Base-by-base conservation (phyloP, 2,888 invertebrate genomes). In the Eupithecia insigniata region DNA sequence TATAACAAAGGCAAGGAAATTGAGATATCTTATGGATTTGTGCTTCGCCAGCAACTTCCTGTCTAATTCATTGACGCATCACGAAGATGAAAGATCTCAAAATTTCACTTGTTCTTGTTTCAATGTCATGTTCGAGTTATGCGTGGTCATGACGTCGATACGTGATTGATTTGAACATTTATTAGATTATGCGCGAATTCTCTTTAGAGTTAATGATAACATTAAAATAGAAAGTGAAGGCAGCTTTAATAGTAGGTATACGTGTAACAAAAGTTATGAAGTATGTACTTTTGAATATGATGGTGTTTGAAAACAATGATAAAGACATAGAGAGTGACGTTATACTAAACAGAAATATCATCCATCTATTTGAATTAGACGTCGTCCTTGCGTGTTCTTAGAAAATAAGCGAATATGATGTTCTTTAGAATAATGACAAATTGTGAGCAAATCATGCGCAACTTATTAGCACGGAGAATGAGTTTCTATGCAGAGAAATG, bases 71-170 rank as follows among this genome's bases (percentile, higher is more conserved):
- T 88, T 85, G 89, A 88, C 88, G 86, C 85, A 77, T 80, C 81
- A 80, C 82, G 80, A 75, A 77, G 77, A 72, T 62, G 60, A n/a
- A 66, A 70, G 28, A 81, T 34, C 80, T 83, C 83, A 83, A 75
- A 70, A 85, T 88, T 88, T 88, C 88, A 87, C 88, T 87, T 86
- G 85, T 85, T 84, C 87, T 86, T 86, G 85, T 85, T 85, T 84
- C 87, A 87, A 87, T 87, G 88, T 88, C 86, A 85, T 82, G 78
- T 80, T 77, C 72, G 67, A 68, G 77, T 76, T 76, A 80, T 62
- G 74, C 73, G 65, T 65, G 75, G 78, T 79, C 79, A 76, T 74
- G 73, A 65, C 70, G 76, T 76, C 78, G 78, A 76, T 80, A 73
- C 73, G 72, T 72, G 78, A 79, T 77, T 75, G 76, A 73, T 73